Evolutionary conservation across 2,113 vertebrate species (phyloP).

Genomic region (Plecotus auritus): DNA sequence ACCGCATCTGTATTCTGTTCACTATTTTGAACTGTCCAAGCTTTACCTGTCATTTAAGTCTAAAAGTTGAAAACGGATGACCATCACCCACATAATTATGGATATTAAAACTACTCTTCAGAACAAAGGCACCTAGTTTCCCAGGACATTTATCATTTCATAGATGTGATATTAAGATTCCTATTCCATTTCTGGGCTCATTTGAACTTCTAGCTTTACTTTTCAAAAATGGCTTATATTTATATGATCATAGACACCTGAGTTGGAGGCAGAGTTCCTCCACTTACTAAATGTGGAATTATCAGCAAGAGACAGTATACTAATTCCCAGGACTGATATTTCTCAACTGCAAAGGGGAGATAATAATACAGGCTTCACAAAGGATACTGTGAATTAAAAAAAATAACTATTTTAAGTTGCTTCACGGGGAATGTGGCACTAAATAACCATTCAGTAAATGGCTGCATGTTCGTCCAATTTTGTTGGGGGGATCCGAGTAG

Average conservation of each 20-base stretch:
- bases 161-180: background rate
- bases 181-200: background rate
- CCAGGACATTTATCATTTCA: background rate
- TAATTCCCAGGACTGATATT: background rate
- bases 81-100: background rate
- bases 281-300: background rate
- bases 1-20: background rate
- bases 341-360: background rate
- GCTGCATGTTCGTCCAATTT: background rate
- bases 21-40: background rate
- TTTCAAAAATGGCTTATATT: background rate
- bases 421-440: background rate
- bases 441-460: background rate
- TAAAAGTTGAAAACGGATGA: background rate
- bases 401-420: slow-evolving; percentile 19
- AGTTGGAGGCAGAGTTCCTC: background rate
- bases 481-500: background rate
- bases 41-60: background rate
- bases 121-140: background rate
- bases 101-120: background rate
- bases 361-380: background rate
- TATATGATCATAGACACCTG: background rate
- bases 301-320: background rate
- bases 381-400: background rate
- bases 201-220: background rate